phyloP scores from a whole-genome alignment of 2,797 vertebrate species.

The Psittacula derbiana region DNA sequence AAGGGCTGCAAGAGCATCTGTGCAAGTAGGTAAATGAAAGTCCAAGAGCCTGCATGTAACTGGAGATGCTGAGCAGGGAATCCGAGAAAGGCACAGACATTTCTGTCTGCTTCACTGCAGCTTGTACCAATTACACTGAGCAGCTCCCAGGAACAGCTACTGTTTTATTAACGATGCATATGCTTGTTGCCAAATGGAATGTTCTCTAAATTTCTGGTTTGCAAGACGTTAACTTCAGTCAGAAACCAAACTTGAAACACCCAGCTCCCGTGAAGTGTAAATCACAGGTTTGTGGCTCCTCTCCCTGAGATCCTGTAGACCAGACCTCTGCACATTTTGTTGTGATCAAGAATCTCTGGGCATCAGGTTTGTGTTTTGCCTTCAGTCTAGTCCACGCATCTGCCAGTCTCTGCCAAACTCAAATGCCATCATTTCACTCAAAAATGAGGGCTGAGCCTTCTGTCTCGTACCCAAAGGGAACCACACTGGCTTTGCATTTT shows the following conservation, averaged over 20 bases:
- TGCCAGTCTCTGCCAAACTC: not conserved
- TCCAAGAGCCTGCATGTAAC: not conserved
- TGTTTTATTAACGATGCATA: not conserved
- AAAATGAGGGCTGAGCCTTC: not conserved
- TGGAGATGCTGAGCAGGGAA: not conserved
- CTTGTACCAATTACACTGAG: not conserved
- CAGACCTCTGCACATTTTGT: not conserved
- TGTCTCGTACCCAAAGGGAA: not conserved
- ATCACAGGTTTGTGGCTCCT: not conserved
- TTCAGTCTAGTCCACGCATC: not conserved
- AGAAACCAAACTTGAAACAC: not conserved
- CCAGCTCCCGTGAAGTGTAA: not conserved
- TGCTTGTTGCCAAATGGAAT: not conserved
- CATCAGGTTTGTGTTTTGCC: not conserved
- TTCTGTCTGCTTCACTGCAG: not conserved
- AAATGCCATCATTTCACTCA: not conserved
- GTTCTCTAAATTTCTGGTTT: not conserved
- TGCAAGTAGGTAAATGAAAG: not conserved
- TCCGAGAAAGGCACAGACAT: not conserved
- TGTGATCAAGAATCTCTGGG: not conserved
- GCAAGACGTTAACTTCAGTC: not conserved
- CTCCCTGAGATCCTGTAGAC: not conserved
- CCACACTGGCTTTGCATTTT: fast-evolving
- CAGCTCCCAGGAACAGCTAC: not conserved
- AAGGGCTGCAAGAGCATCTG: not conserved